Evolutionary conservation across 2,888 invertebrate species (phyloP), one percentile per base, ranked within the genome.

Genomic region (Drosophila testacea): DNA sequence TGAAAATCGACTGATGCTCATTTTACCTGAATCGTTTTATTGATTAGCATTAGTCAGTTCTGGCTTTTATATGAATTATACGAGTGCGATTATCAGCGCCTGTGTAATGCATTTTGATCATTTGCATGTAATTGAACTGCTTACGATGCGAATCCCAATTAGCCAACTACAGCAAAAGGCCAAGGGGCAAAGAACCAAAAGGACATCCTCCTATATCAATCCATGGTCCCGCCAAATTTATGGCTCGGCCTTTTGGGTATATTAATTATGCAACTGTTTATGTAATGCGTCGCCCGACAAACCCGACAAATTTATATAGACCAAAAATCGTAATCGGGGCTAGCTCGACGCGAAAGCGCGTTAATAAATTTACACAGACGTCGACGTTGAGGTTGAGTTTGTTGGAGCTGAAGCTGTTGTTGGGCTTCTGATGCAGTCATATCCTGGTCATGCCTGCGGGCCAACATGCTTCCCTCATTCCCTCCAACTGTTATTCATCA

Each of bases 341-440:
- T 60, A 46, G 50, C 51, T 42, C 60, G 38, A 30, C 38, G 74
- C 51, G 47, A 66, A 66, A 64, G 71, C 74, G 77, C 77, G 69
- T 83, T 77, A 72, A 82, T 85, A 82, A 85, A 82, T 82, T 79
- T 70, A 6, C 69, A 54, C 48, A 62, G 61, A 44, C 81, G 22
- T 22, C 22, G 22, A 22, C 22, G 22, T 3, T 22, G 22, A 22
- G 22, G 22, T 22, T 22, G 22, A 22, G 2, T 2, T 22, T 22
- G 22, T 22, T 22, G 22, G 22, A 46, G 46, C 10, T 41, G 55
- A 62, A 32, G 32, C 6, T 44, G 32, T 6, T 32, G 44, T n/a
- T 44, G 44, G 27, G 11, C 0, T 28, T 41, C 6, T 50, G 50
- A 36, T 50, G 34, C 50, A 34, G 34, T 42, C 32, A 39, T 34